Base-by-base conservation (phyloP, 2,888 invertebrate genomes). In the Sminthurinus aureus region DNA sequence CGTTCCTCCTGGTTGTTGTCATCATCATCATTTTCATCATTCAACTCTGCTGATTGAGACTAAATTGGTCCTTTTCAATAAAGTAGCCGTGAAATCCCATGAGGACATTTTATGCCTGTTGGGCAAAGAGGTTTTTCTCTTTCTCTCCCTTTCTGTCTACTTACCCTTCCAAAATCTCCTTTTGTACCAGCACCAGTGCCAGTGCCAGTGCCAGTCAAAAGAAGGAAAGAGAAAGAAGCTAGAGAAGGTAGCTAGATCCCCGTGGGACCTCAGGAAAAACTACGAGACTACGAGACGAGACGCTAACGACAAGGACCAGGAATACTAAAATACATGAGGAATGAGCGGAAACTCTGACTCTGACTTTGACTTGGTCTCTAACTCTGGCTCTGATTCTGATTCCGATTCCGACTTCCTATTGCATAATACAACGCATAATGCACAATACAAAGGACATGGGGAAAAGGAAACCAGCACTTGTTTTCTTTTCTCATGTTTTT, bases 51-150 rank as follows among this genome's bases (percentile, higher is more conserved):
- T 85, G 86, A 84, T 85, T 84, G 86, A 84, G 84, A 83, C 83
- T 83, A 85, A 86, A 86, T 86, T 86, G 86, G 67, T 79, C 83
- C 85, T 84, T 86, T 85, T 85, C 86, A 86, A 86, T 85, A 84
- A 86, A 84, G 82, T 84, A 84, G 83, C 84, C 84, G 79, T 87
- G 84, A 85, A 85, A 86, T 85, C 87, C 85, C 87, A 38, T 73
- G 85, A 85, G 86, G 67, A 83, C 79, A 85, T 85, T 85, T 86
- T 84, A 86, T 85, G 84, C 84, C 85, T 84, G 82, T 81, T 86
- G 84, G 84, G 83, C 84, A 82, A 74, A 75, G 77, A 58, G 66
- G 83, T 84, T 64, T 51, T 24, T 18, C 64, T 80, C 76, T 83
- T 79, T 75, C 79, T 80, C 77, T 76, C 73, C 76, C 82, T 84